Percentiles rank a stretch among this genome's conserved stretches.
phyloP scores from a whole-genome alignment of 2,113 vertebrate species.

The Hiodon alosoides region DNA sequence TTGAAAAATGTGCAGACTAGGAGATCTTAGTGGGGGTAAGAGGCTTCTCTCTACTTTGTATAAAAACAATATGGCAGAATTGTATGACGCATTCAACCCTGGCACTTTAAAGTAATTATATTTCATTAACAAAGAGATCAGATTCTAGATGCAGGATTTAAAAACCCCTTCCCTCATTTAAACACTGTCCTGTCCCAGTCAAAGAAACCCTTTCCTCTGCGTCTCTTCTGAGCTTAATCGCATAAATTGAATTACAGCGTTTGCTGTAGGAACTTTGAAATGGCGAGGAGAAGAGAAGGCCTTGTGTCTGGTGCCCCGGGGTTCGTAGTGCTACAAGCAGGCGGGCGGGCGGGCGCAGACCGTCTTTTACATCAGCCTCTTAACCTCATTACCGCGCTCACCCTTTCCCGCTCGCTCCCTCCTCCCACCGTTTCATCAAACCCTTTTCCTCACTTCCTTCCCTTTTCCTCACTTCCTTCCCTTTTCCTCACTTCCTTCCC shows the following conservation, averaged over 20 bases:
- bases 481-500: neutral
- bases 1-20: too few species aligned
- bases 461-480: neutral
- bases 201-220: constrained; percentile 44
- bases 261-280: constrained; percentile 49
- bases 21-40: too few species aligned
- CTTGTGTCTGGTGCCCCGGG: constrained; percentile 47
- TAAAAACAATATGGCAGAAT: neutral
- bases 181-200: constrained; percentile 48
- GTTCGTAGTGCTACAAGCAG: neutral
- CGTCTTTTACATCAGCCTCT: constrained; percentile 40
- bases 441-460: neutral
- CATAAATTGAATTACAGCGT: constrained; percentile 60
- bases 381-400: constrained; percentile 26
- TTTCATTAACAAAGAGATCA: constrained; percentile 42
- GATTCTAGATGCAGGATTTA: constrained; percentile 33
- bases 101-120: constrained; percentile 20
- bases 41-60: neutral
- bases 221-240: constrained; percentile 48
- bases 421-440: constrained; percentile 14
- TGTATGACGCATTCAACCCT: constrained; percentile 35
- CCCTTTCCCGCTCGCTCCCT: constrained; percentile 38
- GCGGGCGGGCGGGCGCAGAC: constrained; percentile 18
- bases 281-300: constrained; percentile 39
- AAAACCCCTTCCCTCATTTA: constrained; percentile 3